Evolutionary conservation across 1,140 invertebrate species (phyloP), one percentile per base, ranked within the genome.

Genomic region (Drosophila sechellia): DNA sequence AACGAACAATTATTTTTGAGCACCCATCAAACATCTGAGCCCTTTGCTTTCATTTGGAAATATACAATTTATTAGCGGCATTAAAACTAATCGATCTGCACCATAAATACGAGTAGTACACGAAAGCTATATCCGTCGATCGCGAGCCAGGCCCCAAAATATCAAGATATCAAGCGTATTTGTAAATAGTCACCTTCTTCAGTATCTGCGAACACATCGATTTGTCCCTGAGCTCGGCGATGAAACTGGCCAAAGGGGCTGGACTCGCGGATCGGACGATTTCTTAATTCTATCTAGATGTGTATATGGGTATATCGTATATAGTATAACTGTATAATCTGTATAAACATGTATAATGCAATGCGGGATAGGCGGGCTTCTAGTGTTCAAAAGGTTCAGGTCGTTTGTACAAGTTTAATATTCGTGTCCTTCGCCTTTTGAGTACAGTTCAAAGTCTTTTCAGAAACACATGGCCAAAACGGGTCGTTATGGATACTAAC

Each of bases 301-400:
- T 49, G 43, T 71, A 58, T 70, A 48, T 71, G 25, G 15, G 17
- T 64, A 64, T 59, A 59, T 37, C 17, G 54, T 46, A 40, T 43
- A 49, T 60, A 31, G 46, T 73, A 68, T 60, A 60, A 66, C 22
- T 59, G 45, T 55, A 25, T 40, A 55, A 63, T 70, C 37, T 65
- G 25, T 65, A 68, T 63, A 71, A 71, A 70, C 43, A 56, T 56
- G 66, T 48, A 70, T 46, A 64, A 45, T 70, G 64, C 37, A 40
- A 69, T 70, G 66, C 50, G 56, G 64, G 60, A 63, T 77, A 78
- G 79, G 79, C 79, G 79, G 78, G 77, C 52, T 58, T 71, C 48
- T 70, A 63, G 53, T 71, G 31, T 42, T 70, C 55, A 48, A 70
- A 80, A 64, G 65, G 64, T 66, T 35, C 25, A 65, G 50, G 56